Evolutionary conservation across 2,888 invertebrate species (phyloP).

Genomic region (Enchytraeus crypticus): DNA sequence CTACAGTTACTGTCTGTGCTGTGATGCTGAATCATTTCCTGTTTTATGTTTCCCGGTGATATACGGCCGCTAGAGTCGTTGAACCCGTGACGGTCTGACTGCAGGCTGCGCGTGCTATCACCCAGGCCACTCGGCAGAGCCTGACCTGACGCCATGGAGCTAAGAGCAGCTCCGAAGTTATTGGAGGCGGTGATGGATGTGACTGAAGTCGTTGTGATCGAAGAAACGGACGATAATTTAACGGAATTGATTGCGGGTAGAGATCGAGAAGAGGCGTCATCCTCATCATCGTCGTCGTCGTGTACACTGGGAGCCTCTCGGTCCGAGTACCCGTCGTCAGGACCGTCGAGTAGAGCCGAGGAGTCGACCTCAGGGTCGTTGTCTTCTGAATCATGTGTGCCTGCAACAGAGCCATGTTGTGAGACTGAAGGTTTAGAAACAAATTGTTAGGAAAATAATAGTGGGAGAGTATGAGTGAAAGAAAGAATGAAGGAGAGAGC

Average conservation of each 20-base stretch:
- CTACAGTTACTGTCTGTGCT: slow-evolving; percentile 10
- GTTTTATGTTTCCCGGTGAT: not conserved
- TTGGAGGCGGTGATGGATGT: not conserved
- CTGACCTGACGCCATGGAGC: not conserved
- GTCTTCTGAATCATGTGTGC: slow-evolving; percentile 42
- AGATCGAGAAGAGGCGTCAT: slow-evolving; percentile 15
- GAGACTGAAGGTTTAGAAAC: too few species aligned
- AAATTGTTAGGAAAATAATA: too few species aligned
- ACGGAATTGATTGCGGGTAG: slow-evolving; percentile 43
- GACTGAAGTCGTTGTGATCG: not conserved
- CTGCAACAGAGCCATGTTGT: too few species aligned
- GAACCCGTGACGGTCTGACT: too few species aligned
- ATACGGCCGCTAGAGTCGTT: not conserved
- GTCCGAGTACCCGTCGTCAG: slow-evolving; percentile 35
- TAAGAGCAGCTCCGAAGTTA: not conserved
- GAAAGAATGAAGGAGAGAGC: not conserved
- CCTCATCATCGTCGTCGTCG: slow-evolving; percentile 26
- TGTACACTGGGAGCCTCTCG: slow-evolving; percentile 36
- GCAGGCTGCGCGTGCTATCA: too few species aligned
- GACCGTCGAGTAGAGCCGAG: slow-evolving; percentile 31
- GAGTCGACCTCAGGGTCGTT: slow-evolving; percentile 40
- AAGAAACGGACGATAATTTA: not conserved
- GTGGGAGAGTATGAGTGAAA: not conserved
- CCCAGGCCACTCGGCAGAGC: not conserved
- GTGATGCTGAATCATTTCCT: slow-evolving; percentile 2